Conservation (phyloP, 2,888 invertebrate species). For the Leptogaster cylindrica region DNA sequence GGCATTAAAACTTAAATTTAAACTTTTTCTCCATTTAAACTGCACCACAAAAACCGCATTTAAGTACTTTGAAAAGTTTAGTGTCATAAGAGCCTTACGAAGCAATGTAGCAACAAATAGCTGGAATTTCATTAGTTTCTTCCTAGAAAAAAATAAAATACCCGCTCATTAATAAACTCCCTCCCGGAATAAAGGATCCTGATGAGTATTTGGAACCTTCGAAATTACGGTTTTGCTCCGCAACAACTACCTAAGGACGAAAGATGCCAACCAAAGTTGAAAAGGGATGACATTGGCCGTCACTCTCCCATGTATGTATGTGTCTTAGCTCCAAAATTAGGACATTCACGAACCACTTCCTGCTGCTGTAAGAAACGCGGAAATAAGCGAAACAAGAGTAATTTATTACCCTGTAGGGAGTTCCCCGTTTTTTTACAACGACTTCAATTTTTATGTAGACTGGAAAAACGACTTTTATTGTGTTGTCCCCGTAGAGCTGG, state of each 20-base stretch:
- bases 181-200: slow-evolving; percentile 13
- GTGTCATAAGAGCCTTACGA: not conserved
- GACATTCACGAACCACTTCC: slow-evolving; percentile 8
- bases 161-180: slow-evolving; percentile 29
- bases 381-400: slow-evolving; percentile 11
- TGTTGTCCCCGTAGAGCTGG: not conserved
- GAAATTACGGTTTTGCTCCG: slow-evolving; percentile 12
- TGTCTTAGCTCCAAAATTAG: not conserved
- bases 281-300: slow-evolving; percentile 19
- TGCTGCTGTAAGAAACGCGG: not conserved
- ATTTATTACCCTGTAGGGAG: slow-evolving; percentile 16
- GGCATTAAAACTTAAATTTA: not conserved
- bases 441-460: not conserved
- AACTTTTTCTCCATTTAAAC: not conserved
- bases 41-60: no score
- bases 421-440: not conserved
- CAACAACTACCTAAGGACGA: not conserved
- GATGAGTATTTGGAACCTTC: slow-evolving; percentile 12
- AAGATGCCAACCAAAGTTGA: not conserved
- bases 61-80: slow-evolving; percentile 13
- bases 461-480: not conserved
- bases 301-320: not conserved
- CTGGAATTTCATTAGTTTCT: slow-evolving; percentile 19
- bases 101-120: slow-evolving; percentile 17
- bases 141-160: no score